These are phyloP conservation scores for Lottia scabra DNA, from an alignment of 2,888 invertebrate species.

Conservation along the genomic window DNA sequence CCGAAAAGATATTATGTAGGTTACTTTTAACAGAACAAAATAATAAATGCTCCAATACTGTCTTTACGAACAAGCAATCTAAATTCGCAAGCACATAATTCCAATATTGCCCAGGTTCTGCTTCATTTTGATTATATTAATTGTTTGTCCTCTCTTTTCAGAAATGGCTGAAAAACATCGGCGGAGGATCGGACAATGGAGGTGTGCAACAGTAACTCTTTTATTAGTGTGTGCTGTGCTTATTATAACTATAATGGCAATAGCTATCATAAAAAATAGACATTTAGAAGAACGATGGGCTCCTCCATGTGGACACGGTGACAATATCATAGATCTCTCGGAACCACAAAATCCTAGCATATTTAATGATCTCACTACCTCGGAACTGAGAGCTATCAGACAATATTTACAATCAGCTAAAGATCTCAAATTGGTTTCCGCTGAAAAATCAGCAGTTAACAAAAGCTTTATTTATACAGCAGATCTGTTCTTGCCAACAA, in stretches of 20 bases:
- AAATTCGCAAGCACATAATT: too few relatives aligned
- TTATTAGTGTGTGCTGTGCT: slow-evolving; percentile 33
- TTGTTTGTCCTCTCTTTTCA: background rate
- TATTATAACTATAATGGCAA: slow-evolving; percentile 23
- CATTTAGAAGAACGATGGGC: slow-evolving; percentile 6
- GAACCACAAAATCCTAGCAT: background rate
- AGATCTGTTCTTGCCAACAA: slow-evolving; percentile 41
- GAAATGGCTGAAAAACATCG: slow-evolving; percentile 19
- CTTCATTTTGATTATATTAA: too few relatives aligned
- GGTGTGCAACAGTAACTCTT: slow-evolving; percentile 27
- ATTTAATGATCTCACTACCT: background rate
- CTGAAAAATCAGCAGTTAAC: slow-evolving; percentile 16
- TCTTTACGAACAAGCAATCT: too few relatives aligned
- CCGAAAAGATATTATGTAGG: too few relatives aligned
- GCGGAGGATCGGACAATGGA: slow-evolving; percentile 26
- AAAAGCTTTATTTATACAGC: slow-evolving; percentile 37
- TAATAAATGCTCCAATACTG: too few relatives aligned
- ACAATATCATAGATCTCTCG: slow-evolving; percentile 8
- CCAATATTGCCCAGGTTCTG: too few relatives aligned
- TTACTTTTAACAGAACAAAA: too few relatives aligned
- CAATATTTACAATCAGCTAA: slow-evolving; percentile 29
- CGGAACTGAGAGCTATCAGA: slow-evolving; percentile 24
- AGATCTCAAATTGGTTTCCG: slow-evolving; percentile 27
- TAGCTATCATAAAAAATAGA: slow-evolving; percentile 19
- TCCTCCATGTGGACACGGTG: slow-evolving; percentile 1